Conservation (phyloP, 2,113 vertebrate species). For the Cyanoramphus novaezelandiae region DNA sequence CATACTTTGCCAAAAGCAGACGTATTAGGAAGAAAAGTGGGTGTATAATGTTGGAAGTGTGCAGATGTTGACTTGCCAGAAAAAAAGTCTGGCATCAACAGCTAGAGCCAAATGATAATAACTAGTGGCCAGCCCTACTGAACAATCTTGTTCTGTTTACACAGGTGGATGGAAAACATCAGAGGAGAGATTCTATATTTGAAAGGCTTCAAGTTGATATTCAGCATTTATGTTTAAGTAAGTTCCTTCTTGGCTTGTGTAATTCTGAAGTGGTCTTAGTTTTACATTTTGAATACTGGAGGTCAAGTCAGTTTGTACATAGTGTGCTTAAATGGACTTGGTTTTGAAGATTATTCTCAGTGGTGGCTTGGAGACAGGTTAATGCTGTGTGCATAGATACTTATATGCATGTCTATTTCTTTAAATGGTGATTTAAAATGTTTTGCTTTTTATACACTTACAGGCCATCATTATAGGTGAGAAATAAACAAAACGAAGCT, state of each 20-base stretch:
- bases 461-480: not conserved
- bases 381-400: not conserved
- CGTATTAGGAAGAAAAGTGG: not conserved
- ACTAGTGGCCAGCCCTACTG: not conserved
- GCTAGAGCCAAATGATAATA: not conserved
- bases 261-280: not conserved
- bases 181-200: constrained; percentile 78
- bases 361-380: not conserved
- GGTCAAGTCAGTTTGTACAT: not conserved
- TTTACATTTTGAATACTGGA: not conserved
- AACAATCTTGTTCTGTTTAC: not conserved
- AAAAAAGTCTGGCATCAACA: not conserved
- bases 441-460: not conserved
- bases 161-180: constrained; percentile 95
- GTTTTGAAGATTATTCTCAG: not conserved
- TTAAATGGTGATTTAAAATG: not conserved
- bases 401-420: not conserved
- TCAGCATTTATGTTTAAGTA: constrained; percentile 91
- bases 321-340: not conserved
- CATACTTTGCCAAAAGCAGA: not conserved
- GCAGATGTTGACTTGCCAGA: not conserved
- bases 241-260: constrained; percentile 50
- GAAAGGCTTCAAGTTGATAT: constrained; percentile 96
- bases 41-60: not conserved
- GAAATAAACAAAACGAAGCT: not conserved